phyloP scores from a whole-genome alignment of 2,888 invertebrate species.

The Phytoseiulus persimilis region DNA sequence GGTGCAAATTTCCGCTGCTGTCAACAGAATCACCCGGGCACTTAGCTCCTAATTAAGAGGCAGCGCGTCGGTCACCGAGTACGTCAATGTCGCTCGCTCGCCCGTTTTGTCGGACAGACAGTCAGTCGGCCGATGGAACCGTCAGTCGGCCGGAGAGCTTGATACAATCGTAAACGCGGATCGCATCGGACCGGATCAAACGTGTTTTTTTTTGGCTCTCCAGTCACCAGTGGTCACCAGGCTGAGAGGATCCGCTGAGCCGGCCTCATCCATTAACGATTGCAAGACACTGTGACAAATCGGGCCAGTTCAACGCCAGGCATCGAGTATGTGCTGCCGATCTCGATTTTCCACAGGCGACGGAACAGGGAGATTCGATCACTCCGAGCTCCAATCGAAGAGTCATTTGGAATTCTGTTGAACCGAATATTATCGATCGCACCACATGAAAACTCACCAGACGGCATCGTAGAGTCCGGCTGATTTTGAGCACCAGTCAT shows the following conservation, averaged over 20 bases:
- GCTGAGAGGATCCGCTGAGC: neutral
- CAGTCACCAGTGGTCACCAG: neutral
- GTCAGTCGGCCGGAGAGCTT: neutral
- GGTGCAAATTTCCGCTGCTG: neutral
- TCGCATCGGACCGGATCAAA: neutral
- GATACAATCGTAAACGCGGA: neutral
- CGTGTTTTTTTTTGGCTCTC: neutral
- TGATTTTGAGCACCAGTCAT: neutral
- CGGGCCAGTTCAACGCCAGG: no score
- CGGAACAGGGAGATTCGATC: no score
- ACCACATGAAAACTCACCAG: neutral
- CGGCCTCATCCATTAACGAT: no score
- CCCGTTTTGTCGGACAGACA: neutral
- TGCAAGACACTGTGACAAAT: no score
- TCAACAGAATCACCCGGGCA: neutral
- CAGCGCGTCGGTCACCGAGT: neutral
- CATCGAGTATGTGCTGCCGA: no score
- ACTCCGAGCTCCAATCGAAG: no score
- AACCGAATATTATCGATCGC: no score
- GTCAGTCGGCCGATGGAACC: neutral
- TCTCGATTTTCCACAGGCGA: no score
- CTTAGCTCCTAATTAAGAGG: neutral
- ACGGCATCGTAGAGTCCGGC: neutral
- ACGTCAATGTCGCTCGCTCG: neutral
- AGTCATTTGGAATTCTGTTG: no score